Evolutionary conservation across 2,113 vertebrate species (phyloP), one percentile per base, ranked within the genome.

Genomic region (Cephalopholis sonnerati): DNA sequence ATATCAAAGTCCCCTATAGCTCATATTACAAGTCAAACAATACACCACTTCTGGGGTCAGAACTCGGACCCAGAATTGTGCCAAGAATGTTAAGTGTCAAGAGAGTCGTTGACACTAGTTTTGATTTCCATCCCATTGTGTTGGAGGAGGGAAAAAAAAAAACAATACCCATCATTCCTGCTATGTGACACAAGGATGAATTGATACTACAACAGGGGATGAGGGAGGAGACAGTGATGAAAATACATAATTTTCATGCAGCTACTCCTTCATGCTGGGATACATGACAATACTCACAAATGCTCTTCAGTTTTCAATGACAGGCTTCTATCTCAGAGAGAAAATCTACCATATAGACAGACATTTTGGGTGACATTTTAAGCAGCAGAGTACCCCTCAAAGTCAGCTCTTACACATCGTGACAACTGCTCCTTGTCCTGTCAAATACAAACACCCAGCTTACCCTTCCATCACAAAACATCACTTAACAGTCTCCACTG

Each of bases 61-160:
- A 61, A 53, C 50, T 67, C 79, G 79, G 81, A 65, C 72, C 66
- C 25, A 63, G 54, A 74, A 79, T 84, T 53, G 68, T n/a, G n/a
- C 22, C 18, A 20, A 41, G 53, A 77, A 70, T 63, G 48, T 65
- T 68, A 2, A 16, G 39, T 27, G 74, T 61, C 25, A 0, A 0
- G 50, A 65, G 62, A 69, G 32, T 41, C 4, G 2, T 9, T 53
- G 13, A 22, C 51, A 2, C 12, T 20, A 11, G 58, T 71, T 79
- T 73, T 29, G 24, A 81, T 63, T 76, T 86, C 39, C 18, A 64
- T n/a, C 36, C 53, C 29, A 25, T 81, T 68, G 51, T 70, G 6
- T 68, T 41, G n/a, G 18, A 74, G 57, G 78, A 81, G 72, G 73
- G n/a, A 75, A 82, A 88, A 57, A 88, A 57, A 18, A 27, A 80